Evolutionary conservation across 2,797 vertebrate genomes (phyloP).

Genomic region (Loris lydekkerianus): DNA sequence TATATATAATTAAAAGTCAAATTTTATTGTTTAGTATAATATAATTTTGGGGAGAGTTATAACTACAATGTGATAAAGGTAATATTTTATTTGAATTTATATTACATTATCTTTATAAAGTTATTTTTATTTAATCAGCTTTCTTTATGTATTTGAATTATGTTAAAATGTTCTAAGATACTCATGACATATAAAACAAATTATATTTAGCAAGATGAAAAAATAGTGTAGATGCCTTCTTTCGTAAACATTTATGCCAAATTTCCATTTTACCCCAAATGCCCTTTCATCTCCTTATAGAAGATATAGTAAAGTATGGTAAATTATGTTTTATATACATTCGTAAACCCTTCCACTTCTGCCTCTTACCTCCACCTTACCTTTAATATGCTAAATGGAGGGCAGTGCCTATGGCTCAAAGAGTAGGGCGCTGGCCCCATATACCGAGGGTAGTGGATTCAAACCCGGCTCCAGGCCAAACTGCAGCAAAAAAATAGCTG

Average conservation of each 20-base stretch:
- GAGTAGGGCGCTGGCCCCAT: too few species aligned
- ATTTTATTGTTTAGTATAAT: not conserved
- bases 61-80: not conserved
- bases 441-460: too few species aligned
- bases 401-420: too few species aligned
- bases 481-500: too few species aligned
- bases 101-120: not conserved
- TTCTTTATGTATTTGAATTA: constrained; percentile 26
- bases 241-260: not conserved
- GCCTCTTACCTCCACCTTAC: not conserved
- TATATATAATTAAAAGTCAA: not conserved
- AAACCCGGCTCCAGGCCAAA: too few species aligned
- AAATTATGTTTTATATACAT: constrained; percentile 15
- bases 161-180: not conserved
- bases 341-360: not conserved
- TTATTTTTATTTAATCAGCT: constrained; percentile 27
- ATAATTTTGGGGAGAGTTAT: not conserved
- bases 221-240: not conserved
- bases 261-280: not conserved
- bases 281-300: constrained; percentile 21
- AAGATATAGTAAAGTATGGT: not conserved
- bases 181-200: constrained; percentile 1
- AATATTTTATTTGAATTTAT: not conserved
- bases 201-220: not conserved
- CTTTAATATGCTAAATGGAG: not conserved